phyloP scores from a whole-genome alignment of 2,888 invertebrate species.

The Rhaphigaster nebulosa region DNA sequence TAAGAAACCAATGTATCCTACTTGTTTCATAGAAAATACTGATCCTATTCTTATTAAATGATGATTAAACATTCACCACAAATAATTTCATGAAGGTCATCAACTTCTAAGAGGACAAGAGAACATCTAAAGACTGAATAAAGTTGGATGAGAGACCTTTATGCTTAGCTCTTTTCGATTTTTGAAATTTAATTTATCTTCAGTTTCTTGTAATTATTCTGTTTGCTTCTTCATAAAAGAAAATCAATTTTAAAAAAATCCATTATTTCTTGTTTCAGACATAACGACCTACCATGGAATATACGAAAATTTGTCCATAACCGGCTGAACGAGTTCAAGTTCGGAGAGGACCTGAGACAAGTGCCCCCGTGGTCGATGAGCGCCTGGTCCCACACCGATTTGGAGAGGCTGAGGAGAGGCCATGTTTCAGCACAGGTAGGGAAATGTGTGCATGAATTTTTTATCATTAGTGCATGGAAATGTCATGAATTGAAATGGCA shows the following conservation, averaged over 20 bases:
- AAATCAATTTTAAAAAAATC: neutral
- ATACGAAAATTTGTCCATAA: conserved; percentile 91
- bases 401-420: conserved; percentile 80
- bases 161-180: too few relatives aligned
- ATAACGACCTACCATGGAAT: conserved; percentile 93
- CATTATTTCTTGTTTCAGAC: conserved; percentile 71
- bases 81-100: too few relatives aligned
- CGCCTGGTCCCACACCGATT: conserved; percentile 86
- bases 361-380: conserved; percentile 80
- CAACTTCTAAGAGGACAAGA: too few relatives aligned
- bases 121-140: too few relatives aligned
- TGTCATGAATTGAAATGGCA: neutral
- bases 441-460: conserved; percentile 56
- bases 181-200: too few relatives aligned
- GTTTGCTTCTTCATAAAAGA: neutral
- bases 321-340: conserved; percentile 85
- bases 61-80: too few relatives aligned
- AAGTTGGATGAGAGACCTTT: too few relatives aligned
- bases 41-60: too few relatives aligned
- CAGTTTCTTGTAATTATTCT: too few relatives aligned
- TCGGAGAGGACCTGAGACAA: conserved; percentile 78
- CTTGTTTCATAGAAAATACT: too few relatives aligned
- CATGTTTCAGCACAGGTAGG: conserved; percentile 84
- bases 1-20: too few relatives aligned
- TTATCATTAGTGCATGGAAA: neutral